phyloP scores from a whole-genome alignment of 1,140 invertebrate genomes.

The Colletes latitarsis region DNA sequence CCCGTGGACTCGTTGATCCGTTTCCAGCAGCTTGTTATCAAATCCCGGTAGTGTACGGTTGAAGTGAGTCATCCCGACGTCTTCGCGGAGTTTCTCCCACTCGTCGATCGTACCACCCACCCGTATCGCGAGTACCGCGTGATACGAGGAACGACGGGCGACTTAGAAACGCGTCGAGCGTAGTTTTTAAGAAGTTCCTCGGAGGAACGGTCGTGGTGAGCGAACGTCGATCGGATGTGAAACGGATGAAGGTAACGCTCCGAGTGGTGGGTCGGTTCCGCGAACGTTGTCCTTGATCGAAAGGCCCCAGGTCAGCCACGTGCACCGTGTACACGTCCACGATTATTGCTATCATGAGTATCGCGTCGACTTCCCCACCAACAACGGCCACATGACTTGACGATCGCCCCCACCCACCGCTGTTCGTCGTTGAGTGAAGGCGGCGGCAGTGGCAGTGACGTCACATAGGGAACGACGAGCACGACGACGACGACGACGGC shows the following conservation, averaged over 20 bases:
- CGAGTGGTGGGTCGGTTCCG: not conserved
- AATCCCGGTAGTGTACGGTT: conserved; percentile 19
- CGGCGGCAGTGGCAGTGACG: conserved; percentile 50
- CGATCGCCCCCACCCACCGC: conserved; percentile 55
- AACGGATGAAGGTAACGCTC: conserved; percentile 22
- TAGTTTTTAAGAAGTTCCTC: not conserved
- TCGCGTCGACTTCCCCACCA: conserved; percentile 42
- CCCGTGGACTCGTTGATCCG: too few relatives aligned
- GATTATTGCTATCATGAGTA: conserved; percentile 32
- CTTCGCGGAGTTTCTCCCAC: not conserved
- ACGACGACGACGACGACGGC: conserved; percentile 20
- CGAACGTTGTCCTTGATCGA: conserved; percentile 21
- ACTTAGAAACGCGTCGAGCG: too few relatives aligned
- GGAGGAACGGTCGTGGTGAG: not conserved
- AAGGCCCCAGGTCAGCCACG: conserved; percentile 24
- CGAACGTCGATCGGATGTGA: not conserved
- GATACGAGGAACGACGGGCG: not conserved
- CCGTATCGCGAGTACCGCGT: not conserved
- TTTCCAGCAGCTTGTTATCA: not conserved
- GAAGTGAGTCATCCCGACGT: not conserved
- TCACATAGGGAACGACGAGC: conserved; percentile 1
- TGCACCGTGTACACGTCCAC: not conserved
- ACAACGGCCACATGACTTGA: conserved; percentile 56
- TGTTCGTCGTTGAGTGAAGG: conserved; percentile 60
- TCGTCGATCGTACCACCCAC: not conserved